These are phyloP conservation scores for Alsophila aescularia DNA, from an alignment of 2,888 invertebrate species.

Conservation along the genomic window DNA sequence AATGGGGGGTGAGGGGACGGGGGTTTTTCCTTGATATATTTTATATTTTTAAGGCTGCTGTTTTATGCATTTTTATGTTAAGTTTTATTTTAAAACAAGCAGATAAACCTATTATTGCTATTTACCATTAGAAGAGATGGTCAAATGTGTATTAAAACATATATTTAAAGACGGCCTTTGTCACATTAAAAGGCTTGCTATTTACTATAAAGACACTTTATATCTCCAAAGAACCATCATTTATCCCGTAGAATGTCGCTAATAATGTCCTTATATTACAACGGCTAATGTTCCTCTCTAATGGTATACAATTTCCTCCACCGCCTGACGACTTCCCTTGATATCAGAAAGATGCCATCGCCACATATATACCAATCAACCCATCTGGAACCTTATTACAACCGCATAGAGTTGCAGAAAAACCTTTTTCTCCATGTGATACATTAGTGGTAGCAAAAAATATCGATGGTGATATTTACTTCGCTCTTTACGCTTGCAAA, in stretches of 20 bases:
- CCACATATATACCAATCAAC: slow-evolving; percentile 1
- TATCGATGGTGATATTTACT: slow-evolving; percentile 42
- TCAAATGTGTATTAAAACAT: no score
- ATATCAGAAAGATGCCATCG: slow-evolving; percentile 40
- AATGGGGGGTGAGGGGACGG: no score
- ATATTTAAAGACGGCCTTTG: not conserved
- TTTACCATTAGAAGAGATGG: no score
- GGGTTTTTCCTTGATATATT: no score
- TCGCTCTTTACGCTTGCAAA: slow-evolving; percentile 42
- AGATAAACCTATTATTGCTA: no score
- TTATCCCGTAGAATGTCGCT: slow-evolving; percentile 32
- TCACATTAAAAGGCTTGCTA: not conserved
- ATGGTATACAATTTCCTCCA: slow-evolving; percentile 70
- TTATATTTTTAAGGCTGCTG: no score
- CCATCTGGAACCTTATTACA: slow-evolving; percentile 8
- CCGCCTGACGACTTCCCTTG: slow-evolving; percentile 61
- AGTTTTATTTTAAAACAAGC: no score
- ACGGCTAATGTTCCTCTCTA: slow-evolving; percentile 69
- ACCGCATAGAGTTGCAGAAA: not conserved
- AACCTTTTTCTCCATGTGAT: slow-evolving; percentile 31
- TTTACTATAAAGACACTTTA: slow-evolving; percentile 15
- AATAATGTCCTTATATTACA: slow-evolving; percentile 62
- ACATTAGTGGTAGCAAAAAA: slow-evolving; percentile 62
- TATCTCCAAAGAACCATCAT: slow-evolving; percentile 22
- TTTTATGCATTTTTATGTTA: no score